Conservation (phyloP, 2,113 vertebrate genomes). For the Toxotes jaculatrix region DNA sequence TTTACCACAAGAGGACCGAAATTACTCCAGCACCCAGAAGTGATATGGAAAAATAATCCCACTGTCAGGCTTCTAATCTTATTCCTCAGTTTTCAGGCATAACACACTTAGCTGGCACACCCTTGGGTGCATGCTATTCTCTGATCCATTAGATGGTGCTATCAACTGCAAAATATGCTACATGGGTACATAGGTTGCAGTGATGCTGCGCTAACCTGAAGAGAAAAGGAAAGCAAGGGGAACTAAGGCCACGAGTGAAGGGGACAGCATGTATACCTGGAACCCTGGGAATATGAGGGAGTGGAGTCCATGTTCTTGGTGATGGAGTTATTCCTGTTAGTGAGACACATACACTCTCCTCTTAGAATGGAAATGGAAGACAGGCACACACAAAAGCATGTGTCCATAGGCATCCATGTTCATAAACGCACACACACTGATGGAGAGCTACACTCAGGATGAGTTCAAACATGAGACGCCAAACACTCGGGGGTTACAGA, state of each 20-base stretch:
- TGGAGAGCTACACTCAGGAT: conserved; percentile 18
- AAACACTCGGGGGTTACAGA: background rate
- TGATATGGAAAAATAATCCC: conserved; percentile 22
- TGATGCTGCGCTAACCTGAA: conserved; percentile 40
- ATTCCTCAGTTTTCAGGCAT: conserved; percentile 11
- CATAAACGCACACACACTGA: conserved; percentile 25
- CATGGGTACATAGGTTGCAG: background rate
- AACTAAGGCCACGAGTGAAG: conserved; percentile 30
- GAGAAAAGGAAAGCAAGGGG: conserved; percentile 33
- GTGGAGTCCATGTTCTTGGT: conserved; percentile 81
- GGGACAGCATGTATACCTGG: conserved; percentile 77
- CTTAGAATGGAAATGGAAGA: conserved; percentile 72
- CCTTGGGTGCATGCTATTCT: conserved; percentile 31
- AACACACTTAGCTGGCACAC: conserved; percentile 1
- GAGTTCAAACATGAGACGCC: conserved; percentile 46
- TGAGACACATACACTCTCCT: conserved; percentile 80
- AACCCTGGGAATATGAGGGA: conserved; percentile 70
- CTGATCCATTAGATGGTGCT: conserved; percentile 66
- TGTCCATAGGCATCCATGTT: conserved; percentile 16
- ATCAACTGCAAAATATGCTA: conserved; percentile 43
- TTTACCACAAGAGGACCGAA: conserved; percentile 22
- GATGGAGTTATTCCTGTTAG: conserved; percentile 87
- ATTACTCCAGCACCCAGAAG: conserved; percentile 17
- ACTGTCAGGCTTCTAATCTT: background rate
- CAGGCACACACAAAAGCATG: conserved; percentile 26